A percentile compares a stretch with the other conserved stretches of the same genome.
Evolutionary conservation across 2,797 vertebrate genomes (phyloP).

Genomic region (Eleutherodactylus coqui): DNA sequence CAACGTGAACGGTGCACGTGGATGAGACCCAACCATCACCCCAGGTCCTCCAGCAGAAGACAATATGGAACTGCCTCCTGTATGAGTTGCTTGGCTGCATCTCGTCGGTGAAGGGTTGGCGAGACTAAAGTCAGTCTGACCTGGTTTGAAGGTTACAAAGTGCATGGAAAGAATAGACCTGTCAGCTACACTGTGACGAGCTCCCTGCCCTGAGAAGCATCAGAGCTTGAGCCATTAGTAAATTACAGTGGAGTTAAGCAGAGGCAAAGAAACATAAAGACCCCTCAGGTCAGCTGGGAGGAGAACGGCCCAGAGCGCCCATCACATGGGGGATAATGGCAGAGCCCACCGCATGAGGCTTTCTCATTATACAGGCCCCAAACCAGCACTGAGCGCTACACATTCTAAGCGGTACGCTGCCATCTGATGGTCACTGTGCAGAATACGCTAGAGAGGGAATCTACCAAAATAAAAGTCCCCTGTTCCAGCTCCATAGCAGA

Average conservation of each 20-base stretch:
- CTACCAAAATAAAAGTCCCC: conserved; percentile 58
- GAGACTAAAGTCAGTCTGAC: neutral
- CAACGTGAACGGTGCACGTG: neutral
- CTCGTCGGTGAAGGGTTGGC: neutral
- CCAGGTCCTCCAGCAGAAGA: neutral
- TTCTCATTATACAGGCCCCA: conserved; percentile 29
- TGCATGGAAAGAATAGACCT: neutral
- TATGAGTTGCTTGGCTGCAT: neutral
- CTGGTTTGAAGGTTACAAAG: neutral
- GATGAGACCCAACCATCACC: neutral
- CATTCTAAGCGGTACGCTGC: conserved; percentile 21
- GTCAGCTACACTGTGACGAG: neutral
- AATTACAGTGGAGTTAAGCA: neutral
- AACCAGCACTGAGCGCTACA: too few species aligned
- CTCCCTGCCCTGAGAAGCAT: neutral
- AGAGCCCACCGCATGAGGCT: neutral
- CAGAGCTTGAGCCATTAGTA: neutral
- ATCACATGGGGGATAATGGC: neutral
- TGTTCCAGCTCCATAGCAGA: neutral
- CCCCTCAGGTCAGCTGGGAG: neutral
- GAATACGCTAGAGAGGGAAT: neutral
- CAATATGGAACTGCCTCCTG: neutral
- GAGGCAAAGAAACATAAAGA: neutral
- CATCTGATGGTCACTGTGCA: conserved; percentile 41
- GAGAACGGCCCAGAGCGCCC: neutral